Conservation (phyloP, 2,888 invertebrate genomes). For the Torymus auratus region DNA sequence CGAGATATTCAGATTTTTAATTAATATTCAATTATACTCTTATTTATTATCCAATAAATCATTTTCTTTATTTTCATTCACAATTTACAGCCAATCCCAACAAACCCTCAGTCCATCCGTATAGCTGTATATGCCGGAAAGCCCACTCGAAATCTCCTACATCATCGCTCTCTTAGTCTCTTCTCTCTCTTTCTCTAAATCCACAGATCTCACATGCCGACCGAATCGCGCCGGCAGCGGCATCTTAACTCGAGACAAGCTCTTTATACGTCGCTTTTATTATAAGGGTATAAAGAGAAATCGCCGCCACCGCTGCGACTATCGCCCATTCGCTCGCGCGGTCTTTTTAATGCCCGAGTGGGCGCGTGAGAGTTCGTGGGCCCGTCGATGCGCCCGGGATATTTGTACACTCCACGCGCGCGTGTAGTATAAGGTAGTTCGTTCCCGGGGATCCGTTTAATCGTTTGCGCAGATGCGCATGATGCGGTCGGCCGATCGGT, state of each 20-base stretch:
- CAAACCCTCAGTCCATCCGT: too few relatives aligned
- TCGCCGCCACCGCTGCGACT: background rate
- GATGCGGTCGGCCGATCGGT: too few relatives aligned
- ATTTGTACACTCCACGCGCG: constrained; percentile 30
- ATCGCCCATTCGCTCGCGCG: background rate
- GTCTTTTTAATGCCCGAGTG: constrained; percentile 48
- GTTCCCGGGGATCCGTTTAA: constrained; percentile 34
- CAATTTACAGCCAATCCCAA: too few relatives aligned
- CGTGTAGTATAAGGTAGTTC: background rate
- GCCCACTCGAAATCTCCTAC: too few relatives aligned
- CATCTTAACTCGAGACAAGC: constrained; percentile 25
- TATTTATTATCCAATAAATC: too few relatives aligned
- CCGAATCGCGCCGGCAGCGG: background rate
- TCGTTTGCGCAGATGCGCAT: constrained; percentile 53
- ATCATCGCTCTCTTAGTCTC: too few relatives aligned
- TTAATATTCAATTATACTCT: too few relatives aligned
- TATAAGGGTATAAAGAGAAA: background rate
- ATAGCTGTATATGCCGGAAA: too few relatives aligned
- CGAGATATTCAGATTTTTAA: too few relatives aligned
- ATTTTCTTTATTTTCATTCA: too few relatives aligned
- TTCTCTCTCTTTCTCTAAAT: too few relatives aligned
- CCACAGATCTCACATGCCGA: background rate
- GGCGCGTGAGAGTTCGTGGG: constrained; percentile 18
- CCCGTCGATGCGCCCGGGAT: constrained; percentile 31
- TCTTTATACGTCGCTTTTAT: too few relatives aligned